Base-by-base conservation (phyloP, 2,888 invertebrate species). In the Cryptophagus acutangulus region DNA sequence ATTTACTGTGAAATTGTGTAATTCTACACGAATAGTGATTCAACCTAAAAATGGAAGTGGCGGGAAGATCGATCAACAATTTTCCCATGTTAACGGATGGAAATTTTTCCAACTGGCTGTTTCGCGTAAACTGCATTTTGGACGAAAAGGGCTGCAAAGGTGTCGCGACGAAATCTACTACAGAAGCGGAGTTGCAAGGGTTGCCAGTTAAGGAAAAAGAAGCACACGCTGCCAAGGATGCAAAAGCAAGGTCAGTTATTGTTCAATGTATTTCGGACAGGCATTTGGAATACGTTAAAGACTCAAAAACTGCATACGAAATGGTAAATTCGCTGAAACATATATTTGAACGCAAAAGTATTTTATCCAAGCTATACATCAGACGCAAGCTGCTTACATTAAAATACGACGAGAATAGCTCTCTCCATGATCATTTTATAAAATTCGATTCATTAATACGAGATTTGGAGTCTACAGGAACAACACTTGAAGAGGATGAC, bases 401-500 rank as follows among this genome's bases (percentile, higher is more conserved):
- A 24, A 55, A 52, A 45, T 30, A 33, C 5, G 45, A 43, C 24
- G 41, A 29, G 36, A 35, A 44, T 15, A 43, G 46, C 18, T 46
- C 45, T 13, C 33, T 55, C 13, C 49, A 57, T 38, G 51, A 56
- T 34, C 48, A 53, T 40, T 55, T 56, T 36, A 24, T 45, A 9
- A 48, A 49, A 13, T 58, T 56, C 36, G 55, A 58, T 24, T 50
- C 42, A 24, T 17, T 53, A 6, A 45, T 53, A 13, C 41, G 52
- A 39, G 54, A 54, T 35, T 30, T 58, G 16, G 48, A 55, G 41
- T 34, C 30, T 34, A 26, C 20, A 6, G 52, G 52, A 18, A 39
- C 45, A 1, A 54, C 53, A 34, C 30, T 54, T 16, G 51, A 56
- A 18, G 57, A 58, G 45, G 34, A 40, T 8, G 55, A 58, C 35